These are phyloP conservation scores for Aphelinus certus DNA, from an alignment of 1,140 invertebrate genomes.

Conservation along the genomic window DNA sequence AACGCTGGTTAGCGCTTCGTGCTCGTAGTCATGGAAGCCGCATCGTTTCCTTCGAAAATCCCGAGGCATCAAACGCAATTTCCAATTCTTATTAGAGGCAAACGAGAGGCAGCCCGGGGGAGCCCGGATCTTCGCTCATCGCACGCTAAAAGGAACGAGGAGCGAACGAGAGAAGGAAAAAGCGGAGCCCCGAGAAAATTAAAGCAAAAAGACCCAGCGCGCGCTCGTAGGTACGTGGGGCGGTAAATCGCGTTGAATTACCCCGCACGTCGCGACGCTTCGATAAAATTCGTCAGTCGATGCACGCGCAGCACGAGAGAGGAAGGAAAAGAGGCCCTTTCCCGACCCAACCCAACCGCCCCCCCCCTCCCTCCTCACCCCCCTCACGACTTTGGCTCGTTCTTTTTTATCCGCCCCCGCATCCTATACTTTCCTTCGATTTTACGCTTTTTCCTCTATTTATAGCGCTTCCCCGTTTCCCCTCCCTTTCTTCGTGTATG, in stretches of 20 bases:
- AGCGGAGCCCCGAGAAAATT: constrained; percentile 3
- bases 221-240: background rate
- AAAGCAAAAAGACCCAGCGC: constrained; percentile 1
- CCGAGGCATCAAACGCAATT: constrained; percentile 38
- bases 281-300: constrained; percentile 33
- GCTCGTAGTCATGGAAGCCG: constrained; percentile 24
- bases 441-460: constrained; percentile 9
- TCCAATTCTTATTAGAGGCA: constrained; percentile 40
- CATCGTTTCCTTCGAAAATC: constrained; percentile 37
- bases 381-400: background rate
- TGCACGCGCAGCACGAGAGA: background rate
- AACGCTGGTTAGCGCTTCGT: background rate
- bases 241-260: constrained; percentile 33
- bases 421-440: constrained; percentile 10
- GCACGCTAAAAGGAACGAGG: background rate
- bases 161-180: background rate
- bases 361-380: background rate
- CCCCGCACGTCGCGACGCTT: constrained; percentile 9
- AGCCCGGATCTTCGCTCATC: constrained; percentile 41
- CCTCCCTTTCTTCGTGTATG: background rate
- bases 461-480: background rate
- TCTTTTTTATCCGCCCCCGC: background rate
- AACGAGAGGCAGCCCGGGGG: constrained; percentile 19
- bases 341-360: background rate
- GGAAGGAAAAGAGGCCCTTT: constrained; percentile 8